phyloP scores from a whole-genome alignment of 1,140 invertebrate genomes.

The Trachelipus rathkii region DNA sequence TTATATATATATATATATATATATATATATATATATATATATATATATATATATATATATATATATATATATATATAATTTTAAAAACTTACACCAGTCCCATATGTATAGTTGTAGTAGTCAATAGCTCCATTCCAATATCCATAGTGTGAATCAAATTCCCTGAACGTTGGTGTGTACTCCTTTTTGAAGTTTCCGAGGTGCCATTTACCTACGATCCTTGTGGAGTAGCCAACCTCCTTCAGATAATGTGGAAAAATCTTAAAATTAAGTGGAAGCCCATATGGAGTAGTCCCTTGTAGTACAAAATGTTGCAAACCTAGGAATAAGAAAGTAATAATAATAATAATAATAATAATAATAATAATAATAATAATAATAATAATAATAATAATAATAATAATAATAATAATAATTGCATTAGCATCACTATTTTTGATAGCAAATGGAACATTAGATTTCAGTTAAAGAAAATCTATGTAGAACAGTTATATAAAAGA shows the following conservation, averaged over 20 bases:
- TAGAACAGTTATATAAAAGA: too few relatives aligned
- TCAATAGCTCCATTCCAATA: conserved; percentile 47
- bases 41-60: too few relatives aligned
- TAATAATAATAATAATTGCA: too few relatives aligned
- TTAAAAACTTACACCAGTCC: conserved; percentile 39
- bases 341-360: too few relatives aligned
- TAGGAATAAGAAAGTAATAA: conserved; percentile 45
- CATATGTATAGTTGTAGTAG: conserved; percentile 46
- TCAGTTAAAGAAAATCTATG: too few relatives aligned
- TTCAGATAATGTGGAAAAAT: conserved; percentile 71
- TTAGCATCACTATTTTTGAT: too few relatives aligned
- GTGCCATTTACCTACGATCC: conserved; percentile 90
- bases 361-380: too few relatives aligned
- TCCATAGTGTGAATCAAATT: conserved; percentile 45
- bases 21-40: too few relatives aligned
- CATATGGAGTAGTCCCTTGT: conserved; percentile 67
- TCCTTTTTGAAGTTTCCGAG: conserved; percentile 61
- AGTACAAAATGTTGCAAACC: conserved; percentile 76
- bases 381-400: too few relatives aligned
- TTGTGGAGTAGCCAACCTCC: conserved; percentile 70
- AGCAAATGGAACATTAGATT: too few relatives aligned
- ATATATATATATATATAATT: too few relatives aligned
- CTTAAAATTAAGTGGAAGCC: conserved; percentile 66
- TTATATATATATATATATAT: too few relatives aligned
- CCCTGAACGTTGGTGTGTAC: conserved; percentile 63